Evolutionary conservation across 2,797 vertebrate genomes (phyloP), one percentile per base, ranked within the genome.

Genomic region (Pteropus rufus): DNA sequence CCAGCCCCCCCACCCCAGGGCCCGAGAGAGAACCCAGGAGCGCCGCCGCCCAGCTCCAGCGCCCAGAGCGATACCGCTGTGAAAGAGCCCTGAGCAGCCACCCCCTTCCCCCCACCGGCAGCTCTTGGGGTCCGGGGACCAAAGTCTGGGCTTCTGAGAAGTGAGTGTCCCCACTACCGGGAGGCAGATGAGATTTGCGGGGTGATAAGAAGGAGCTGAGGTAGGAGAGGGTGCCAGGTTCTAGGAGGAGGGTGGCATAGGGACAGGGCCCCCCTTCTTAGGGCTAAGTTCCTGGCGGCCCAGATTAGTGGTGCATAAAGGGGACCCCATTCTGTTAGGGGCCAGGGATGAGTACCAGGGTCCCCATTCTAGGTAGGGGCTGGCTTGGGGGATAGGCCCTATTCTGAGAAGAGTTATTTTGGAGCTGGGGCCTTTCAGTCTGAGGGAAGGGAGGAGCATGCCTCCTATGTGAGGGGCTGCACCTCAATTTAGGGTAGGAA

Each of bases 21-120:
- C 94, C 69, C 31, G 73, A 79, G 93, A 49, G 95, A 65, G 93
- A 95, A 93, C 95, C 96, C 96, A 80, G 97, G 97, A 92, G 89
- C 86, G 94, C 94, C 91, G 93, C 97, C 87, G 92, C 96, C 96
- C 91, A 95, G 97, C 83, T 85, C 95, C 73, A 72, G 79, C 80
- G 60, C 81, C 96, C 73, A 16, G 95, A 89, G 95, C 69, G 10
- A 76, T 81, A 60, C 93, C 58, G 56, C 90, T 10, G 65, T 75
- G 56, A 31, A 65, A 82, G 81, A 72, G 84, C 69, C 82, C 84
- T 94, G 79, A 95, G 21, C 67, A 5, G 41, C 75, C 10, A 19
- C 10, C 83, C 44, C 36, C 39, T 80, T 16, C 46, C 26, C 62
- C 39, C 76, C 73, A 12, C 52, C 31, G 24, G 89, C 73, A 70